Evolutionary conservation across 2,113 vertebrate species (phyloP).

Genomic region (Abramis brama): DNA sequence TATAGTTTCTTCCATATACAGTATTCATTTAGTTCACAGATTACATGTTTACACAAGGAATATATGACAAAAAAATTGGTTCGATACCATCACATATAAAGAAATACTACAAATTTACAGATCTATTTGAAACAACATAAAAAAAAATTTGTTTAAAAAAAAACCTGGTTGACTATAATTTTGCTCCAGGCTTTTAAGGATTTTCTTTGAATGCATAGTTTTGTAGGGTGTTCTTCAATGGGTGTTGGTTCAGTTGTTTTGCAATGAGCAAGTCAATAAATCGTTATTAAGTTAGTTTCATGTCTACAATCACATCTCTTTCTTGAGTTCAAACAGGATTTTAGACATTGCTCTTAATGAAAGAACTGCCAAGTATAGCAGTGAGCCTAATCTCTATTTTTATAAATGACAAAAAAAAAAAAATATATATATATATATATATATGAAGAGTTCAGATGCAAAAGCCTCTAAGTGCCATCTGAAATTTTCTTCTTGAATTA

Average conservation of each 20-base stretch:
- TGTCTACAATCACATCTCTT: background rate
- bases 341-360: background rate
- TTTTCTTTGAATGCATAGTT: slow-evolving; percentile 49
- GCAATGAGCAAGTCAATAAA: slow-evolving; percentile 24
- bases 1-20: background rate
- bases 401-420: background rate
- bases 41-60: background rate
- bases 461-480: no score
- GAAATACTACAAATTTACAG: background rate
- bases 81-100: background rate
- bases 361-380: background rate
- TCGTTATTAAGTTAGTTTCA: slow-evolving; percentile 15
- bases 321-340: background rate
- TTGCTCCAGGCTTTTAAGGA: slow-evolving; percentile 49
- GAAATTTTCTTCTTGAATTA: no score
- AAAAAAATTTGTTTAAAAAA: slow-evolving; percentile 29
- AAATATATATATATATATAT: no score
- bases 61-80: background rate
- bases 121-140: background rate
- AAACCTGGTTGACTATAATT: slow-evolving; percentile 25
- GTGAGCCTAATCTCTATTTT: background rate
- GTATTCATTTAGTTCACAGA: background rate
- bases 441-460: no score
- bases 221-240: slow-evolving; percentile 56
- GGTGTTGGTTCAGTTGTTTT: slow-evolving; percentile 50